Conservation (phyloP, 2,113 vertebrate species). For the Oncorhynchus tshawytscha region DNA sequence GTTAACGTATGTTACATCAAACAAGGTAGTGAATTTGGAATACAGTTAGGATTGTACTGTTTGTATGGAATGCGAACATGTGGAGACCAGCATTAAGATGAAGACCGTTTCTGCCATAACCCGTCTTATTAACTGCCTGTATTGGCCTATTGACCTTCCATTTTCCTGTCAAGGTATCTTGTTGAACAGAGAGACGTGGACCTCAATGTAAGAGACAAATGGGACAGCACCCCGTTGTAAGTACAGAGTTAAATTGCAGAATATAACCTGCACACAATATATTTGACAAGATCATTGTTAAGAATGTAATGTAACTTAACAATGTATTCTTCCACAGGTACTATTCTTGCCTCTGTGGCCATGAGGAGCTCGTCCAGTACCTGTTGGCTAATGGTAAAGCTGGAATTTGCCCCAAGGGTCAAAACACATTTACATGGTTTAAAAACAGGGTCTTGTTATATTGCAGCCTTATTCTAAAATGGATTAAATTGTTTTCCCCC, state of each 20-base stretch:
- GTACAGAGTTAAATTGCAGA: slow-evolving; percentile 54
- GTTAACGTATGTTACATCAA: too few species aligned
- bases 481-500: too few species aligned
- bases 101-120: too few species aligned
- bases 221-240: slow-evolving; percentile 98
- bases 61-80: neutral
- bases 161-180: slow-evolving; percentile 80
- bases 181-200: slow-evolving; percentile 96
- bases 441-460: neutral
- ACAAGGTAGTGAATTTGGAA: neutral
- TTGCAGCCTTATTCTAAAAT: too few species aligned
- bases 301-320: neutral
- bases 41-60: neutral
- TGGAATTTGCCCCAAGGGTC: neutral
- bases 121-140: too few species aligned
- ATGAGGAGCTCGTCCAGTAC: slow-evolving; percentile 93
- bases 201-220: slow-evolving; percentile 94
- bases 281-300: neutral
- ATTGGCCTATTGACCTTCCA: neutral
- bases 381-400: slow-evolving; percentile 89
- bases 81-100: neutral
- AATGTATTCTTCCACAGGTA: slow-evolving; percentile 72
- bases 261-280: neutral
- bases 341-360: slow-evolving; percentile 94
- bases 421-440: neutral